Base-by-base conservation (phyloP, 2,888 invertebrate genomes). In the Boloria euphrosyne region DNA sequence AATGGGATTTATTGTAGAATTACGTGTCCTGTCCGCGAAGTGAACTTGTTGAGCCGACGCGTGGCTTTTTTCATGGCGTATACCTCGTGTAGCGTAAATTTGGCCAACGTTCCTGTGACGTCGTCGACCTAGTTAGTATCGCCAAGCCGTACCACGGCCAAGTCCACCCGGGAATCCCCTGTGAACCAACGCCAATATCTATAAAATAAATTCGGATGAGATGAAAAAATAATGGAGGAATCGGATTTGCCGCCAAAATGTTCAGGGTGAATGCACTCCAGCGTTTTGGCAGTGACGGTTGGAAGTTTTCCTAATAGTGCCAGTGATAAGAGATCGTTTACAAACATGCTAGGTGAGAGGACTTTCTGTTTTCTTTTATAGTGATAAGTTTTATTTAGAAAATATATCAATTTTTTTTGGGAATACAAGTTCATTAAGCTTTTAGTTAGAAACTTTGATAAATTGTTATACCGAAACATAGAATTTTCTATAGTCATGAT, bases 151-250 rank as follows among this genome's bases (percentile, higher is more conserved):
- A 84, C 90, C 91, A 91, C 84, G 92, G 92, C 91, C 91, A 91
- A 91, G 90, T 87, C 87, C 90, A 89, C 82, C 75, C 83, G 87
- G 91, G 90, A 84, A 88, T 90, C 90, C 91, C 91, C 90, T 81
- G 85, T 90, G 91, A 90, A 89, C 87, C 87, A 82, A 85, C 81
- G 91, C 91, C 92, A 92, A 92, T 91, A 90, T 91, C 92, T 91
- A 92, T 92, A 90, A 92, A 92, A 92, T 88, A 91, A 92, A 92
- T 92, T 86, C 85, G 86, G 85, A 82, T 57, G 44, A 44, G 80
- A 83, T 74, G 88, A 90, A 89, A 83, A 78, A 83, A 86, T 90
- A 87, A 89, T 87, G 85, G 88, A 86, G 90, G 83, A 87, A 86
- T 84, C 89, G 85, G 86, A 83, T 88, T 87, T 88, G 84, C 87